Evolutionary conservation across 2,888 invertebrate genomes (phyloP), one percentile per base, ranked within the genome.

Genomic region (Xestobium rufovillosum): DNA sequence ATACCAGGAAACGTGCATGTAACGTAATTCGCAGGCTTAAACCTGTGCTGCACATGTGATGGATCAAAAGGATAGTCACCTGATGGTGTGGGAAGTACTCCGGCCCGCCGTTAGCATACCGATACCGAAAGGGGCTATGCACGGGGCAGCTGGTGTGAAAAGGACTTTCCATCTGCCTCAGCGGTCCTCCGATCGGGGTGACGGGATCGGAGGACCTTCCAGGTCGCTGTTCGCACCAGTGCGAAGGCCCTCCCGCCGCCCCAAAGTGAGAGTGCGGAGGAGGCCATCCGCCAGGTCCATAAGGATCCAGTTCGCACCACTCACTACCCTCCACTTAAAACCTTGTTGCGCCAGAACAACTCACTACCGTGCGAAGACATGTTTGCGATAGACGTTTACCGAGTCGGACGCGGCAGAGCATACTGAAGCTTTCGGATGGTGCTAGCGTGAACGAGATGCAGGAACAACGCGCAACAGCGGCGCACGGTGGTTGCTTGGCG

Each of bases 111-210:
- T 73, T 73, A 42, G 70, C 65, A 56, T 68, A 70, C 42, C 73
- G 66, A 59, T 77, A 81, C 46, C 83, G 69, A 62, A 79, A 82
- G 14, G 83, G 82, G 56, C 81, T 82, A 67, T 83, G 83, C 56
- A 83, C 80, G 30, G 83, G 83, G 56, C 83, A 83, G 56, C 76
- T 72, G 58, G 67, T 61, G 55, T 68, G 67, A 59, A 63, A 71
- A 42, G 61, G 67, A 49, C 59, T 68, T 65, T 69, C 67, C 56
- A 68, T 52, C 60, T 58, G 52, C 65, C 71, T 50, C 62, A 63
- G 53, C 66, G 56, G 53, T 6, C 59, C 60, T 16, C 59, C 60
- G 64, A 64, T 69, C 54, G 61, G 72, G 60, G 63, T 69, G 56
- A 65, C 75, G 65, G 57, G 72, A 61, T 70, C 61, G 63, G 69